These are phyloP conservation scores for Cyanistes caeruleus DNA, from an alignment of 2,113 vertebrate species.

Conservation along the genomic window DNA sequence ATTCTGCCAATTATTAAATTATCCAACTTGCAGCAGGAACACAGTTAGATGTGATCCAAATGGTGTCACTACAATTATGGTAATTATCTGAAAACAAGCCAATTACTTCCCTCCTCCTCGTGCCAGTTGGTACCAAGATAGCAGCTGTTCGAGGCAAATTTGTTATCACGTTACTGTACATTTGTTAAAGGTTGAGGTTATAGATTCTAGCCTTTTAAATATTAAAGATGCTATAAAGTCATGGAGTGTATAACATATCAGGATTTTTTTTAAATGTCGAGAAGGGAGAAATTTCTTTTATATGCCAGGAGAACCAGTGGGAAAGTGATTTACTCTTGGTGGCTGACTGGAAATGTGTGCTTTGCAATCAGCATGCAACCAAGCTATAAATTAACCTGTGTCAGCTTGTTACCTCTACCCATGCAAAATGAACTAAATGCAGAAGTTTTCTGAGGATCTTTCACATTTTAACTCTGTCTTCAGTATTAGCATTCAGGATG, in stretches of 20 bases:
- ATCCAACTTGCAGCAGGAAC: constrained; percentile 55
- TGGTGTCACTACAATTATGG: constrained; percentile 68
- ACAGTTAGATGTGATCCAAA: constrained; percentile 61
- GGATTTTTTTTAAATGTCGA: constrained; percentile 52
- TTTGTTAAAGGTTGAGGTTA: constrained; percentile 67
- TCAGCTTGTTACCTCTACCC: constrained; percentile 4
- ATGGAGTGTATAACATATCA: constrained; percentile 9
- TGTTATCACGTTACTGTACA: constrained; percentile 42
- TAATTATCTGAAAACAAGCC: constrained; percentile 72
- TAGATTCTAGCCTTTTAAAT: constrained; percentile 63
- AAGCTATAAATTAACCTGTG: constrained; percentile 49
- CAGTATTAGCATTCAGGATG: background rate
- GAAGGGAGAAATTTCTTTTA: constrained; percentile 46
- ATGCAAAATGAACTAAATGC: background rate
- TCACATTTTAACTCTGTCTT: background rate
- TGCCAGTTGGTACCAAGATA: constrained; percentile 65
- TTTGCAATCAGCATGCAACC: constrained; percentile 30
- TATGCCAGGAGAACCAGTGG: constrained; percentile 17
- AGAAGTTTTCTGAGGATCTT: background rate
- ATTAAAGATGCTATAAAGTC: constrained; percentile 61
- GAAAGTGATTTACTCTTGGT: constrained; percentile 51
- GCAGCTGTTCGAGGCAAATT: constrained; percentile 64
- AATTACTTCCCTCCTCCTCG: constrained; percentile 51
- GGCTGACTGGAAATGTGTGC: constrained; percentile 41
- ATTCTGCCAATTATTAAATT: constrained; percentile 67